Evolutionary conservation across 2,113 vertebrate species (phyloP).

Genomic region (Melospiza melodia): DNA sequence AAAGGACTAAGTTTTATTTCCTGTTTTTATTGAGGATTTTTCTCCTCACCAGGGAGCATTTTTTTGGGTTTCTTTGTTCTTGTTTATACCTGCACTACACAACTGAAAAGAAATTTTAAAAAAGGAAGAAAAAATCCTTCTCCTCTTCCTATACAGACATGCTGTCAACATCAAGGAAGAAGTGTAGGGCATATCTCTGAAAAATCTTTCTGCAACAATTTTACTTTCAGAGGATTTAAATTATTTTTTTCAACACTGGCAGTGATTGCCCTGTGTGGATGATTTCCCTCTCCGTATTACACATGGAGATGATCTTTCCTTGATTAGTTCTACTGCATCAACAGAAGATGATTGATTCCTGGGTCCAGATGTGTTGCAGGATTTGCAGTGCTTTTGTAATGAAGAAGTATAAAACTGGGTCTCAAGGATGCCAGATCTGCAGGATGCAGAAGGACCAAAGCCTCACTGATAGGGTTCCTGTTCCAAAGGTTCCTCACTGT

Average conservation of each 20-base stretch:
- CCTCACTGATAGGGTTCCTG: background rate
- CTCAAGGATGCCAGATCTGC: background rate
- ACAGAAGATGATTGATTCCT: background rate
- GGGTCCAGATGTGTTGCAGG: background rate
- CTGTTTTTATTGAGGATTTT: background rate
- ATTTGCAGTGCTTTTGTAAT: background rate
- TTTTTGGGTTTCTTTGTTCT: background rate
- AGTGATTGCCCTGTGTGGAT: background rate
- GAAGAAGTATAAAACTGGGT: background rate
- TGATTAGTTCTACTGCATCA: background rate
- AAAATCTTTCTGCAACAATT: background rate
- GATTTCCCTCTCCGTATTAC: background rate
- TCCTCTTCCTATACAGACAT: background rate
- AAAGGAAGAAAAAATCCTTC: background rate
- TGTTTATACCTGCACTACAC: background rate
- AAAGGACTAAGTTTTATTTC: background rate
- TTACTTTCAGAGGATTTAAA: background rate
- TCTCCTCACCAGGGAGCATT: background rate
- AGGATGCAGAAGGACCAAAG: background rate
- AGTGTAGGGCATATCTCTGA: background rate
- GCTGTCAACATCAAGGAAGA: too few species aligned
- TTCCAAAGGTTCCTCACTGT: background rate
- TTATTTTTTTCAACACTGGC: background rate
- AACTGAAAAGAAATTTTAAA: background rate
- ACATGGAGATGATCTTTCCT: background rate